Conservation (phyloP, 2,797 vertebrate species). For the Pteronotus mesoamericanus region DNA sequence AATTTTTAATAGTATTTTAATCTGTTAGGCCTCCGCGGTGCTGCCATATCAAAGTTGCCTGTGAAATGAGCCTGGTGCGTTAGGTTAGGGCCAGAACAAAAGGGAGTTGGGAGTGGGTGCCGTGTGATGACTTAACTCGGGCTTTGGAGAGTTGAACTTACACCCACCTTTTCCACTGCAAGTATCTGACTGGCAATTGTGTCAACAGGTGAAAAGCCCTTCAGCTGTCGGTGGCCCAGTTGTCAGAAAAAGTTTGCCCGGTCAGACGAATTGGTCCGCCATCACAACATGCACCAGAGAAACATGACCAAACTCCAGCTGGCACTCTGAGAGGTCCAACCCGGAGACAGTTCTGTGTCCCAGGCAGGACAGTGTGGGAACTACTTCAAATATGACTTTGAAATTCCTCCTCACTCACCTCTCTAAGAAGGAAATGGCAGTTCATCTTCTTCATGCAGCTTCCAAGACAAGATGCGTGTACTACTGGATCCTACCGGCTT, state of each 20-base stretch:
- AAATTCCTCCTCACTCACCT: conserved; percentile 71
- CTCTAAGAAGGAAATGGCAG: conserved; percentile 66
- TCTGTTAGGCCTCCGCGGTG: not conserved
- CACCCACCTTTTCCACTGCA: fast-evolving
- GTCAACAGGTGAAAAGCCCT: conserved; percentile 98
- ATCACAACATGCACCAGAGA: conserved; percentile 99
- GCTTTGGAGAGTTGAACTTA: conserved; percentile 17
- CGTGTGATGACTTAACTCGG: not conserved
- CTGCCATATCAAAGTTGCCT: not conserved
- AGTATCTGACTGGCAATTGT: conserved; percentile 74
- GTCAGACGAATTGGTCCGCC: conserved; percentile 97
- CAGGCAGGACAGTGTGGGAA: conserved; percentile 71
- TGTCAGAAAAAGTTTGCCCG: conserved; percentile 99
- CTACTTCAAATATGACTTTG: conserved; percentile 71
- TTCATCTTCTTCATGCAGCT: conserved; percentile 39
- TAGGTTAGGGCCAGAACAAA: not conserved
- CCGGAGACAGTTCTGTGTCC: conserved; percentile 23
- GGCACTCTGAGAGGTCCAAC: conserved; percentile 85
- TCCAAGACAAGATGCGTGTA: conserved; percentile 72
- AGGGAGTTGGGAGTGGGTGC: not conserved
- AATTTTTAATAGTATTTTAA: not conserved
- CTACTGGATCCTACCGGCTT: conserved; percentile 67
- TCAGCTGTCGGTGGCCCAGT: conserved; percentile 97
- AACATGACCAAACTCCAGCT: conserved; percentile 97
- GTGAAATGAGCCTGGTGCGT: not conserved